Conservation (phyloP, 2,113 vertebrate genomes). For the Protobothrops flavoviridis region DNA sequence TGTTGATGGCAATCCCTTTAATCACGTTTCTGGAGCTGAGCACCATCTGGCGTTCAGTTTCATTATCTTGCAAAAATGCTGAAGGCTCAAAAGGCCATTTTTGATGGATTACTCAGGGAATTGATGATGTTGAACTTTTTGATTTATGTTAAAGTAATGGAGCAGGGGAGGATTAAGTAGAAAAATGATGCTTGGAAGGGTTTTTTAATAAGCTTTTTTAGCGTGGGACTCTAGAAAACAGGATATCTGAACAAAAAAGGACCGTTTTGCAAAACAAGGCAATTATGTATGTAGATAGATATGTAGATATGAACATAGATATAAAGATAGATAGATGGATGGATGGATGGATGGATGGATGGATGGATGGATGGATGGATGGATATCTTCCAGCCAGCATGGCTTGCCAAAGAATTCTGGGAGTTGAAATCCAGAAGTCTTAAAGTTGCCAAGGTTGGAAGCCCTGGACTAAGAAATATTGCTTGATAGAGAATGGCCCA, state of each 20-base stretch:
- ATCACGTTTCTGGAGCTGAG: not conserved
- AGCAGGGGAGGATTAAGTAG: not conserved
- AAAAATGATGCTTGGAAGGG: not conserved
- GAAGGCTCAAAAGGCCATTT: not conserved
- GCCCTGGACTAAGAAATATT: too few species aligned
- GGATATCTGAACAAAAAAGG: not conserved
- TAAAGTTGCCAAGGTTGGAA: too few species aligned
- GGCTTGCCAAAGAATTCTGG: too few species aligned
- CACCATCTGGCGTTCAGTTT: conserved; percentile 35
- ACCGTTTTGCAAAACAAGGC: not conserved
- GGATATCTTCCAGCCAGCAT: too few species aligned
- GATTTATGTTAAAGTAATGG: not conserved
- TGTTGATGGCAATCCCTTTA: not conserved
- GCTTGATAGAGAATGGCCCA: not conserved
- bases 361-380: too few species aligned
- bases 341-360: too few species aligned
- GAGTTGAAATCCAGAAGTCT: too few species aligned
- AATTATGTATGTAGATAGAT: not conserved
- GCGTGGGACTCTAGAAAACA: not conserved
- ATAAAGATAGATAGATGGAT: too few species aligned
- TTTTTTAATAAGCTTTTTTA: not conserved
- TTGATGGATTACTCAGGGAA: not conserved
- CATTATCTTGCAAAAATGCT: not conserved
- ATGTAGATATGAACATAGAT: too few species aligned
- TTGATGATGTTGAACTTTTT: not conserved